Conservation (phyloP, 2,113 vertebrate species). For the Otus sunia region DNA sequence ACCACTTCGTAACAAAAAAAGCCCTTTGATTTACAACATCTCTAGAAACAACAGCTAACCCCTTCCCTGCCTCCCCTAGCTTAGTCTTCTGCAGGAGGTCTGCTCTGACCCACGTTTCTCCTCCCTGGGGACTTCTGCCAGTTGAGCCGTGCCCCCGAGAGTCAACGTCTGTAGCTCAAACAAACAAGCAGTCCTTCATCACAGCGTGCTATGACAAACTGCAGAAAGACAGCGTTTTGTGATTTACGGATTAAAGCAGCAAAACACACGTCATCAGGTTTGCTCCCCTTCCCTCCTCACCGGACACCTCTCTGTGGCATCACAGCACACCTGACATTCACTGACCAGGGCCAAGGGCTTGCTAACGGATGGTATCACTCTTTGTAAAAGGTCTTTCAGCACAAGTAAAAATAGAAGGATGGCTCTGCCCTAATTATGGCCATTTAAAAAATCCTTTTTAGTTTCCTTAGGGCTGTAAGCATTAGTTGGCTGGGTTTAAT, state of each 20-base stretch:
- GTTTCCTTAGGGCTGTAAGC: neutral
- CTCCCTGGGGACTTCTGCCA: neutral
- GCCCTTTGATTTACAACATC: neutral
- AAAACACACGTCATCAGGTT: neutral
- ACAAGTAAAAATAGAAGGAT: neutral
- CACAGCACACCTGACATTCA: neutral
- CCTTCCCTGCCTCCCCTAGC: neutral
- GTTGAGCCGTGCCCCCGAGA: neutral
- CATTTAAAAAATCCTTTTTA: constrained; percentile 1
- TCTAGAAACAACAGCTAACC: neutral
- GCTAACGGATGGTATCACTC: neutral
- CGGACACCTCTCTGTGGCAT: accelerated
- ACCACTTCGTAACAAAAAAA: neutral
- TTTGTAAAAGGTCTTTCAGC: neutral
- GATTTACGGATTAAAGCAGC: neutral
- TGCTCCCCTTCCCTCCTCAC: neutral
- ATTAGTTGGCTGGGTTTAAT: neutral
- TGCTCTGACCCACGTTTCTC: neutral
- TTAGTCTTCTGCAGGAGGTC: neutral
- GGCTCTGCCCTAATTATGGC: constrained; percentile 1
- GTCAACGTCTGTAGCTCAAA: neutral
- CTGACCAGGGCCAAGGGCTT: neutral
- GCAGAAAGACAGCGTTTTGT: neutral
- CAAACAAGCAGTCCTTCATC: neutral
- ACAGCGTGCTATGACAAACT: neutral